These are phyloP conservation scores for Ormyrus nitidulus DNA, from an alignment of 2,888 invertebrate species.

Conservation along the genomic window DNA sequence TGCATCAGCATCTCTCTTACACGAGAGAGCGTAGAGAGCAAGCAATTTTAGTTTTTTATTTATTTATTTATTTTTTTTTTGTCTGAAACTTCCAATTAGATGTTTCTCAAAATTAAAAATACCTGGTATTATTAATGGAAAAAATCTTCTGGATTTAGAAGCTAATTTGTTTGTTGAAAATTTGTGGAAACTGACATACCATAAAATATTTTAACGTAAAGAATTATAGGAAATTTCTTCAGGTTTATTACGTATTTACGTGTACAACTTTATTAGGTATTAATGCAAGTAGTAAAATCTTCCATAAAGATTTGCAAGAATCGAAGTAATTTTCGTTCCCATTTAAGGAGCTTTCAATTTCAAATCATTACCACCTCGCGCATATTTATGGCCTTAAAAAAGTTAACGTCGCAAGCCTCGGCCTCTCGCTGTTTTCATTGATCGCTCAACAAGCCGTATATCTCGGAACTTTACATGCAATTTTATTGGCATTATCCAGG, in stretches of 20 bases:
- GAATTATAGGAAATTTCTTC: no score
- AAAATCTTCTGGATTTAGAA: no score
- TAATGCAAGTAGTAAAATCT: no score
- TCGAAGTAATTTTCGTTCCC: background rate
- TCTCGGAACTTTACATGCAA: background rate
- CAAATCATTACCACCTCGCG: no score
- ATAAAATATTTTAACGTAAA: no score
- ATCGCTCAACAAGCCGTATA: background rate
- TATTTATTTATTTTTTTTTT: background rate
- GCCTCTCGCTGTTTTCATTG: background rate
- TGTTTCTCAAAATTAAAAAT: no score
- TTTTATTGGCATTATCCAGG: slow-evolving; percentile 42
- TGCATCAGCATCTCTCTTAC: slow-evolving; percentile 30
- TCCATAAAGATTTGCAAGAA: background rate
- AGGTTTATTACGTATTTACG: no score
- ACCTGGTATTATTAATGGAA: no score
- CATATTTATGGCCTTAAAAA: slow-evolving; percentile 1
- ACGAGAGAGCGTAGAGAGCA: slow-evolving; percentile 41
- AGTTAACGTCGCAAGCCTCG: slow-evolving; percentile 12
- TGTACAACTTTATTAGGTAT: no score
- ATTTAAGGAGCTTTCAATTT: background rate
- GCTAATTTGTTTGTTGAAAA: no score
- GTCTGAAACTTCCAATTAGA: no score
- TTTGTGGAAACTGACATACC: no score
- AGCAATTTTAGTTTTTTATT: background rate